Base-by-base conservation (phyloP, 2,797 vertebrate genomes). In the Pangasius mekongensis region DNA sequence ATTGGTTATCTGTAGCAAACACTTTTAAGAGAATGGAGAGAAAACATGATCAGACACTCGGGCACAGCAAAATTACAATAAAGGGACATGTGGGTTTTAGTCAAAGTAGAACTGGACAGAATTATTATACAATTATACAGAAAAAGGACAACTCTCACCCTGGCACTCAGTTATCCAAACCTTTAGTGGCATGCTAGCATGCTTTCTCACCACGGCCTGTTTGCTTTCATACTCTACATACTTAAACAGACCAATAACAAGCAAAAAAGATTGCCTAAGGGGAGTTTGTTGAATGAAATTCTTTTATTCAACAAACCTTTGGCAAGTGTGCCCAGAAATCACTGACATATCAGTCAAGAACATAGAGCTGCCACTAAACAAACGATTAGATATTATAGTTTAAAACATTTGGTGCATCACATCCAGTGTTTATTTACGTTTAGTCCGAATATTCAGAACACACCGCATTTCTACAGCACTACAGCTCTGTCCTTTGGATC, bases 1-100 rank as follows among this genome's bases (percentile, higher is more conserved):
- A 90, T 87, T 89, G 91, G 87, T 86, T 85, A 43, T 85, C 89
- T 52, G 92, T 33, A 62, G 93, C 91, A 89, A 95, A 94, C 94
- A 95, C 95, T 95, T 86, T 2, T 18, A 43, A 80, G 77, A 27
- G 36, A 49, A 74, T 1, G 24, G 27, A 58, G 47, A 47, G 5
- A 67, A 0, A 60, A 74, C 13, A n/a, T 71, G 11, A 33, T 47
- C 81, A 62, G 24, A 52, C 24, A 64, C 52, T 81, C 2, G 2
- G 24, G 36, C 20, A 16, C 49, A 76, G 10, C 5, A 49, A 27
- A 49, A 76, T 5, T 43, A 18, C 30, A 36, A 66, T n/a, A 69
- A 11, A 16, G 3, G 27, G 14, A 6, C n/a, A 36, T 54, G 52
- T 54, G 52, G 52, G 52, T 27, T 47, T 27, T 76, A 47, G 36